These are phyloP conservation scores for Alaudala cheleensis DNA, from an alignment of 2,113 vertebrate genomes.

Conservation along the genomic window DNA sequence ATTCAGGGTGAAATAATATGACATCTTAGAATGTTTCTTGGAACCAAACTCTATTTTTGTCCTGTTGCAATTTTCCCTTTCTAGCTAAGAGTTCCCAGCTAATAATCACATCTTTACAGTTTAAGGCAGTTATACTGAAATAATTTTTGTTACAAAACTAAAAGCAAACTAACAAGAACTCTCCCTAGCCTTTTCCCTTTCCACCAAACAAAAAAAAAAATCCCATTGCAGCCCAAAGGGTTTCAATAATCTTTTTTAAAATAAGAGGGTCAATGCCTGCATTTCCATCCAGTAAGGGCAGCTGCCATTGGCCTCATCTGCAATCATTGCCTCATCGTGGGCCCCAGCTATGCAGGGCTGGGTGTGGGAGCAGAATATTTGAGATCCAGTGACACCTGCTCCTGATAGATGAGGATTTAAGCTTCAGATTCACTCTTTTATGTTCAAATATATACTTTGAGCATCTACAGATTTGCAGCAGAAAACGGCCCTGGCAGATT, in stretches of 20 bases:
- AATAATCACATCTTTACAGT: not conserved
- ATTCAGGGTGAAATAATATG: not conserved
- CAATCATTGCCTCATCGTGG: accelerated
- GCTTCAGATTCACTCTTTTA: not conserved
- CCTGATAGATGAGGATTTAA: not conserved
- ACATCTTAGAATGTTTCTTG: not conserved
- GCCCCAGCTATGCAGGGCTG: not conserved
- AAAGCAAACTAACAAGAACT: not conserved
- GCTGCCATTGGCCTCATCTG: not conserved
- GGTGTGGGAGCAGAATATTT: not conserved
- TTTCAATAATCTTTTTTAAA: not conserved
- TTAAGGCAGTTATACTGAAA: not conserved
- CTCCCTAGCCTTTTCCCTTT: not conserved
- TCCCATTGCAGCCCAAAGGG: not conserved
- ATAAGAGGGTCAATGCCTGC: not conserved
- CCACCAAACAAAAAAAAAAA: not conserved
- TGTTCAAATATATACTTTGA: not conserved
- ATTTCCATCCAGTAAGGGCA: not conserved
- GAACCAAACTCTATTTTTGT: not conserved
- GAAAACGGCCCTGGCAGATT: not conserved
- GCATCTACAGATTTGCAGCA: not conserved
- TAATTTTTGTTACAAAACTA: not conserved
- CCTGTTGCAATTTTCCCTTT: not conserved
- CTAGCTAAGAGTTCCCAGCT: not conserved
- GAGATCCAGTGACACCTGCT: not conserved